A percentile compares a stretch with the other conserved stretches of the same genome.
Conservation (phyloP, 2,113 vertebrate genomes). For the human (Homo sapiens) region GRCh38 chr12:6118001-6118500, state of each 20-base stretch:
- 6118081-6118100: too few relatives aligned
- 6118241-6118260: not conserved
- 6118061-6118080: not conserved
- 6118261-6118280: not conserved
- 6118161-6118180: not conserved
- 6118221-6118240: not conserved
- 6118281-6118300: not conserved
- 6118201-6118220: not conserved
- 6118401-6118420: too few relatives aligned
- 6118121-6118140: fast-evolving
- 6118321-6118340: not conserved
- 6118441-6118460: too few relatives aligned
- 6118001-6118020: too few relatives aligned
- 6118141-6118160: not conserved
- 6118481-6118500: too few relatives aligned
- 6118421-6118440: too few relatives aligned
- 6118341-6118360: not conserved
- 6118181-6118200: not conserved
- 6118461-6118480: too few relatives aligned
- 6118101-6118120: not conserved
- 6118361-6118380: not conserved
- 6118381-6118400: too few relatives aligned
- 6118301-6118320: not conserved
- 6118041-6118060: not conserved
- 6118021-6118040: not conserved